phyloP scores from a whole-genome alignment of 2,888 invertebrate genomes.

The Macaria notata region DNA sequence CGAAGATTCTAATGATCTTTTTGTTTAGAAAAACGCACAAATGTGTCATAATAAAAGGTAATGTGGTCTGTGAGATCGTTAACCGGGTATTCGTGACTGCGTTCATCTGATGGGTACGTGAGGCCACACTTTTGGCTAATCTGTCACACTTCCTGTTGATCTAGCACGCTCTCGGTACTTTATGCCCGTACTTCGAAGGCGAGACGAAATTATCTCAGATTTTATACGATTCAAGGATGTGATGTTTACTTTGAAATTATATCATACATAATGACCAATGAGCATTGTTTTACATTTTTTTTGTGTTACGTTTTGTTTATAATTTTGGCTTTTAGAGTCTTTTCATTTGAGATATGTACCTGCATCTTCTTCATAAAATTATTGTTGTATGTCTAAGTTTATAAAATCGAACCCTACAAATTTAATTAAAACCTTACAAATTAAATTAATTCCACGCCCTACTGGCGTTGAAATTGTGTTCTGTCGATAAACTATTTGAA shows the following conservation, averaged over 20 bases:
- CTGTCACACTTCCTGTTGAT: constrained; percentile 50
- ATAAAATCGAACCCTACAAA: no score
- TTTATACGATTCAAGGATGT: background rate
- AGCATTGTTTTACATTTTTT: no score
- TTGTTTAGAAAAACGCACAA: constrained; percentile 6
- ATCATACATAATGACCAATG: no score
- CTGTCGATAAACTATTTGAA: constrained; percentile 8
- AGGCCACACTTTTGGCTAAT: constrained; percentile 39
- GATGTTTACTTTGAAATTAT: no score
- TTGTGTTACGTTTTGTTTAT: no score
- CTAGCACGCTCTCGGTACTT: constrained; percentile 16
- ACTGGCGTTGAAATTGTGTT: no score
- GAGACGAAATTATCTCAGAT: constrained; percentile 2
- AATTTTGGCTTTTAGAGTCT: no score
- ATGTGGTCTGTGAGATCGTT: constrained; percentile 22
- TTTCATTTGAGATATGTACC: no score
- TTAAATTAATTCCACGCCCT: no score
- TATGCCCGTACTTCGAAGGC: constrained; percentile 1
- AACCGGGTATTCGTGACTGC: constrained; percentile 22
- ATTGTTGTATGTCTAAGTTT: no score
- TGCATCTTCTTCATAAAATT: no score
- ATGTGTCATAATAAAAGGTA: constrained; percentile 23
- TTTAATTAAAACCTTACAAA: no score
- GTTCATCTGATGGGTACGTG: constrained; percentile 35
- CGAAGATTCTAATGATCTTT: background rate